phyloP scores from a whole-genome alignment of 2,888 invertebrate species.

The Melinaea menophilus region DNA sequence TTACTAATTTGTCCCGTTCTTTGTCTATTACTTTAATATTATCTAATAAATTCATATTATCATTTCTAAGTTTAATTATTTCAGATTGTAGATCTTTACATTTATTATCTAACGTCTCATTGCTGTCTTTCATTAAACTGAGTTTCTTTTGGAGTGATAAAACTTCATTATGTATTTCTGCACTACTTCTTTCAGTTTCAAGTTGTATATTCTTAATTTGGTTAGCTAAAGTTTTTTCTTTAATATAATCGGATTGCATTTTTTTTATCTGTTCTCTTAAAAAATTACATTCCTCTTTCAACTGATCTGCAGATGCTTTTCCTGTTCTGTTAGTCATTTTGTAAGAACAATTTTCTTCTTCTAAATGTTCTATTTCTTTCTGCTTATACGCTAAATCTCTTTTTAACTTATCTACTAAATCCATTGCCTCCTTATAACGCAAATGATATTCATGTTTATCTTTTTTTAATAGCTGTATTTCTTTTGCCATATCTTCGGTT shows the following conservation, averaged over 20 bases:
- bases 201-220: slow-evolving; percentile 83
- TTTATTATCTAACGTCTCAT: slow-evolving; percentile 77
- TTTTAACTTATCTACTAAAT: slow-evolving; percentile 62
- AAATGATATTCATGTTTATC: slow-evolving; percentile 66
- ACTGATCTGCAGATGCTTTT: slow-evolving; percentile 63
- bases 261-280: slow-evolving; percentile 68
- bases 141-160: slow-evolving; percentile 81
- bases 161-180: slow-evolving; percentile 83
- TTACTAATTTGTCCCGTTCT: slow-evolving; percentile 83
- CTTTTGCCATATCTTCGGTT: slow-evolving; percentile 52
- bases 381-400: slow-evolving; percentile 64
- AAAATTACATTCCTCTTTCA: slow-evolving; percentile 66
- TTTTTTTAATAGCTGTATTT: slow-evolving; percentile 55
- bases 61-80: slow-evolving; percentile 78
- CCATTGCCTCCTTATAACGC: slow-evolving; percentile 59
- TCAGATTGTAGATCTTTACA: slow-evolving; percentile 79
- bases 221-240: slow-evolving; percentile 68
- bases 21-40: slow-evolving; percentile 81
- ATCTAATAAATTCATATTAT: slow-evolving; percentile 80
- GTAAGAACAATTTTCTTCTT: slow-evolving; percentile 69
- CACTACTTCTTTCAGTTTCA: slow-evolving; percentile 85
- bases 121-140: slow-evolving; percentile 77
- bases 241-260: slow-evolving; percentile 69
- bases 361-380: slow-evolving; percentile 61
- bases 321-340: slow-evolving; percentile 67